Evolutionary conservation across 2,797 vertebrate species (phyloP), one percentile per base, ranked within the genome.

Genomic region (Podargus strigoides): DNA sequence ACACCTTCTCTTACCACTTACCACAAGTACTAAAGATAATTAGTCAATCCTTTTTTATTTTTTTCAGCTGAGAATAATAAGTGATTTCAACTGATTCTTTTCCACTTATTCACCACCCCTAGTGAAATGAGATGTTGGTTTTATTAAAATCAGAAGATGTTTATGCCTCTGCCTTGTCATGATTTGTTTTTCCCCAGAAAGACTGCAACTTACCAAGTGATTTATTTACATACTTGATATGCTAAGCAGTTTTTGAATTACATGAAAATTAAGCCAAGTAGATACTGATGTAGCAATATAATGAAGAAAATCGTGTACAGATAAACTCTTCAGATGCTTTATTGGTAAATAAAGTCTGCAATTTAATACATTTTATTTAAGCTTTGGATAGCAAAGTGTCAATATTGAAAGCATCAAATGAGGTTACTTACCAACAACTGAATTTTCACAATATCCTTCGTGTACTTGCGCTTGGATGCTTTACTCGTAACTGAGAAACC

Each of bases 191-290:
- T 85, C 41, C 46, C 76, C 44, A 59, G 59, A 68, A 63, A 89
- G 26, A 44, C 17, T 56, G 37, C 18, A 62, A 20, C 63, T 83
- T 87, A 80, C 7, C 2, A 2, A 69, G 67, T 49, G 34, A 90
- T 90, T 82, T 75, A 88, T 66, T 91, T 74, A 60, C 39, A 46
- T 30, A 77, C 66, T 89, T 66, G 49, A 41, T 39, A 77, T 12
- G 24, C 37, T 87, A 89, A 75, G 69, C 49, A 84, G 60, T 46
- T 88, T 80, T 56, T 70, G 36, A 86, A 79, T 82, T 62, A 86
- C 63, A 76, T 6, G 21, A 86, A 93, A 93, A 85, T 81, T 86
- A 90, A 70, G 63, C 39, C n/a, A 88, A 78, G 55, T 10, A 79
- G 69, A 66, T 62, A 68, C 30, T 63, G 39, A 87, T 62, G 50